These are phyloP conservation scores for Phalera bucephala DNA, from an alignment of 2,888 invertebrate species.

Conservation along the genomic window DNA sequence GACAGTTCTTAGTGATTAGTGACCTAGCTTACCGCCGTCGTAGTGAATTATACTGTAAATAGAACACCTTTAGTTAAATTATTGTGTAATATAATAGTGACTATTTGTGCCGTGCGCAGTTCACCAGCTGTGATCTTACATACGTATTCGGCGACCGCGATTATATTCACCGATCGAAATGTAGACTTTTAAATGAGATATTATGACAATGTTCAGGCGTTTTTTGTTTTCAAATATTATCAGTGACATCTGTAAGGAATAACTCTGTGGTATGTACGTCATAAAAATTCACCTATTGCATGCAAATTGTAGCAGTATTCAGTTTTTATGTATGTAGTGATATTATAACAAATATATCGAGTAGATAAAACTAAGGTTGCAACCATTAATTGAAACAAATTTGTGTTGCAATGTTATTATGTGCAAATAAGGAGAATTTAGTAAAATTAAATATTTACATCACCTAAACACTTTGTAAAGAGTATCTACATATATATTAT, in stretches of 20 bases:
- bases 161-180: conserved; percentile 29
- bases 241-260: conserved; percentile 17
- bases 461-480: conserved; percentile 7
- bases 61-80: conserved; percentile 50
- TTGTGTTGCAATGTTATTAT: conserved; percentile 21
- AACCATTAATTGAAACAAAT: conserved; percentile 7
- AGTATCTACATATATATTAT: conserved; percentile 1
- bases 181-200: conserved; percentile 29
- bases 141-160: conserved; percentile 40
- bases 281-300: not conserved
- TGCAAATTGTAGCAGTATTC: not conserved
- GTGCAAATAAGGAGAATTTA: conserved; percentile 4
- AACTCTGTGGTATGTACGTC: conserved; percentile 8
- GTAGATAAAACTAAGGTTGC: too few species aligned
- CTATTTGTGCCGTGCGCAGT: conserved; percentile 41
- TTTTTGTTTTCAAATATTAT: conserved; percentile 1
- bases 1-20: conserved; percentile 72
- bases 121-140: conserved; percentile 40
- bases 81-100: conserved; percentile 38
- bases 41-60: conserved; percentile 56
- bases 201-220: not conserved
- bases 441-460: too few species aligned
- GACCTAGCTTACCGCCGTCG: conserved; percentile 41
- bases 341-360: too few species aligned
- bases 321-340: conserved; percentile 11